These are phyloP conservation scores for Choreutis nemorana DNA, from an alignment of 2,888 invertebrate genomes.

Conservation along the genomic window DNA sequence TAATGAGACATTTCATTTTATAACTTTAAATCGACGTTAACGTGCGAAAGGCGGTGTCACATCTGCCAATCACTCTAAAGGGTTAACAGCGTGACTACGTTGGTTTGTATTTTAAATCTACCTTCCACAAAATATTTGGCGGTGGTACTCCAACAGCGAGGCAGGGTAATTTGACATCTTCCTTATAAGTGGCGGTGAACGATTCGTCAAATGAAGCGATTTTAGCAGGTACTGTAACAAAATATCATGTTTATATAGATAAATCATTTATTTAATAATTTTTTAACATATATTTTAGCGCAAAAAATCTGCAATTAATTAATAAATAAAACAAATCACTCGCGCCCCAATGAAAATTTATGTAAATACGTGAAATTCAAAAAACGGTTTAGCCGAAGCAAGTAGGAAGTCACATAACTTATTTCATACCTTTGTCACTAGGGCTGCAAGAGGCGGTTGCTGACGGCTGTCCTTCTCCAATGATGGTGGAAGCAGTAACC, in stretches of 20 bases:
- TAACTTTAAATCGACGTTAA: neutral
- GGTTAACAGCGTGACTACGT: neutral
- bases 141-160: constrained; percentile 91
- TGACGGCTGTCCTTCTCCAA: constrained; percentile 92
- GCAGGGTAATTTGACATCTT: constrained; percentile 91
- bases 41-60: too few species aligned
- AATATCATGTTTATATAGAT: too few species aligned
- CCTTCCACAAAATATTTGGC: constrained; percentile 90
- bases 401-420: too few species aligned
- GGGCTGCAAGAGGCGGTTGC: constrained; percentile 87
- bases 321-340: too few species aligned
- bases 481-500: constrained; percentile 93
- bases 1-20: neutral
- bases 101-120: constrained; percentile 20
- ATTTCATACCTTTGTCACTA: constrained; percentile 75
- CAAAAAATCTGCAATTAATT: too few species aligned
- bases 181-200: constrained; percentile 91
- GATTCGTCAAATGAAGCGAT: constrained; percentile 95
- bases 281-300: too few species aligned
- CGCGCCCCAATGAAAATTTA: constrained; percentile 2
- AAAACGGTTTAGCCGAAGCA: too few species aligned
- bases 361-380: too few species aligned
- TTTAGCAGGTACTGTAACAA: constrained; percentile 84
- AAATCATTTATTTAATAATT: too few species aligned
- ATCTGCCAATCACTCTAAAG: too few species aligned